Evolutionary conservation across 2,113 vertebrate species (phyloP).

Genomic region (Gorsachius goisagi): DNA sequence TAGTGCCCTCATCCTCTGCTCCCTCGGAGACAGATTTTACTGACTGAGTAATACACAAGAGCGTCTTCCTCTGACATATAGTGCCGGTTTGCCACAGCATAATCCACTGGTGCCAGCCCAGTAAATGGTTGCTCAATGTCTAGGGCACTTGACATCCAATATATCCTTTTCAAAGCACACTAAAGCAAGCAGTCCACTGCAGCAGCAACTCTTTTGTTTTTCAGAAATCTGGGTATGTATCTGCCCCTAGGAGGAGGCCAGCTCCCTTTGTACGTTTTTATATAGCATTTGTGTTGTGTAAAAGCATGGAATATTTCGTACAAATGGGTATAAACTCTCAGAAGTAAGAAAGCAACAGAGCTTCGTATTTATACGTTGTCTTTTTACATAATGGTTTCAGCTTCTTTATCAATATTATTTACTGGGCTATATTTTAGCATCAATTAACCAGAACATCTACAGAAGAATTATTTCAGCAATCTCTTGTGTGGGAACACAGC

Average conservation of each 20-base stretch:
- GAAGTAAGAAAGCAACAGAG: not conserved
- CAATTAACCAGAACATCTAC: not conserved
- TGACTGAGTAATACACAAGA: not conserved
- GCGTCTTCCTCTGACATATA: not conserved
- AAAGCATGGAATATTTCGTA: not conserved
- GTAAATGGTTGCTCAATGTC: not conserved
- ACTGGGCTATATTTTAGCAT: not conserved
- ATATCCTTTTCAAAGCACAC: slow-evolving; percentile 19
- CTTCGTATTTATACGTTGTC: not conserved
- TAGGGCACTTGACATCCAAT: not conserved
- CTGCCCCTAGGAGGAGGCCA: not conserved
- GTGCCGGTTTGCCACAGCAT: not conserved
- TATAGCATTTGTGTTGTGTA: not conserved
- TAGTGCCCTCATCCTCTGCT: not conserved
- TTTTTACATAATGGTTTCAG: not conserved
- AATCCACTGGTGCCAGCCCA: not conserved
- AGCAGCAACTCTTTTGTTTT: not conserved
- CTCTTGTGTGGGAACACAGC: not conserved
- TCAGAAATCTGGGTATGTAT: not conserved
- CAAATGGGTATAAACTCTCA: not conserved
- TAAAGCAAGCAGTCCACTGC: not conserved
- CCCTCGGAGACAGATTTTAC: not conserved
- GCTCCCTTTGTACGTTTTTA: not conserved
- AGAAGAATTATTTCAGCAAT: not conserved
- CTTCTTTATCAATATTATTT: not conserved